phyloP scores from a whole-genome alignment of 2,888 invertebrate species.

The Nysson spinosus region DNA sequence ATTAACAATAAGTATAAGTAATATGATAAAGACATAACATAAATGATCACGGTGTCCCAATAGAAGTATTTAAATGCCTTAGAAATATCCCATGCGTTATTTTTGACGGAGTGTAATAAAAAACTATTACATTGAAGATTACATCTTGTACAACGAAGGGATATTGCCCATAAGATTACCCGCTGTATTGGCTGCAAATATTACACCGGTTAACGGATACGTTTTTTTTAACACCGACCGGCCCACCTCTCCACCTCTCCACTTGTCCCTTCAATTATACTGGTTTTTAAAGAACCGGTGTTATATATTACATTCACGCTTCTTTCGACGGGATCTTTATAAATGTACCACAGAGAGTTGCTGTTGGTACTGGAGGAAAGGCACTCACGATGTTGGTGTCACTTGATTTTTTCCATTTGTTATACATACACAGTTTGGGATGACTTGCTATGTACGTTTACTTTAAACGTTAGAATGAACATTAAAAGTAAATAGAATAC shows the following conservation, averaged over 20 bases:
- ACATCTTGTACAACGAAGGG: background rate
- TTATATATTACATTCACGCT: background rate
- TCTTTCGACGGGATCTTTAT: background rate
- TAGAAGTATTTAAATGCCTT: too few relatives aligned
- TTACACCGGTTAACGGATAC: background rate
- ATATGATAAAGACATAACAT: too few relatives aligned
- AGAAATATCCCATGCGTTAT: too few relatives aligned
- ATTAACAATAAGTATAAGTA: too few relatives aligned
- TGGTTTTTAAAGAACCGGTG: background rate
- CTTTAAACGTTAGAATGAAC: too few relatives aligned
- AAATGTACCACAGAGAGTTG: background rate
- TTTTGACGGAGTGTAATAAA: background rate
- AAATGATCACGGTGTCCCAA: too few relatives aligned
- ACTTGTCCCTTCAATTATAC: conserved; percentile 1
- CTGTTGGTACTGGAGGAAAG: too few relatives aligned
- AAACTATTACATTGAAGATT: background rate
- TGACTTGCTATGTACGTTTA: too few relatives aligned
- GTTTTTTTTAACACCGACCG: background rate
- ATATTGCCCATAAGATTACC: background rate
- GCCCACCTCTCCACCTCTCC: background rate
- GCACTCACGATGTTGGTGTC: too few relatives aligned
- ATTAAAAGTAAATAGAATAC: too few relatives aligned
- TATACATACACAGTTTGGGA: too few relatives aligned
- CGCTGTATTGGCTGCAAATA: background rate
- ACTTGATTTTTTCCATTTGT: too few relatives aligned